Base-by-base conservation (phyloP, 2,113 vertebrate species). In the Mus spicilegus region DNA sequence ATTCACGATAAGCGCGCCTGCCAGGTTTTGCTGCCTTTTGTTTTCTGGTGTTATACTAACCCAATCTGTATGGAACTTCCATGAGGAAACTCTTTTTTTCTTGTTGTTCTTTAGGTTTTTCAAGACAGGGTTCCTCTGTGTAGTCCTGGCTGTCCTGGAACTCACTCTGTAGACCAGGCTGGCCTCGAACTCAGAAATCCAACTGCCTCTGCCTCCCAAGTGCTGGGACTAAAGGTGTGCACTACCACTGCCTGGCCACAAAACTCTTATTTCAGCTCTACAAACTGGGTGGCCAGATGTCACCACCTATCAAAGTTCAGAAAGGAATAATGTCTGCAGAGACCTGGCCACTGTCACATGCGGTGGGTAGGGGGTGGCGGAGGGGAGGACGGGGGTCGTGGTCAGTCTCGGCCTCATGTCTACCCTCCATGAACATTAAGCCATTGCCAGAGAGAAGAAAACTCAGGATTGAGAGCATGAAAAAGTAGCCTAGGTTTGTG, bases 1-100 rank as follows among this genome's bases (percentile, higher is more conserved):
- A 67, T 1, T 5, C 17, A 33, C 0, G 1, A 13, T 49, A 49
- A 49, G 42, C 7, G 1, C 30, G 26, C 28, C 3, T 49, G 61
- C 63, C 42, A 67, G 63, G 1, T 17, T 49, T 86, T 65, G 28
- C 1, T 33, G 42, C 17, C 28, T 67, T 42, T 85, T 12, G 28
- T 22, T 67, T 67, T 67, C 61, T 65, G 2, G 0, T 49, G 63
- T 86, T 13, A 7, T 49, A 24, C 12, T n/a, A 72, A 70, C 26
- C 77, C 22, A 39, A 67, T 12, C 4, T 36, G 19, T 39, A 5
- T 3, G 42, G 36, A 17, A 14, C 28, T 89, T 86, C 82, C 67
- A 70, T 42, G 2, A 28, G 42, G n/a, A 78, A 54, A 3, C 1
- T 19, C 46, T 61, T 49, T 49, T 49, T 49, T 49, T 49, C 5